phyloP scores from a whole-genome alignment of 2,113 vertebrate species.

The Hymenochirus boettgeri region DNA sequence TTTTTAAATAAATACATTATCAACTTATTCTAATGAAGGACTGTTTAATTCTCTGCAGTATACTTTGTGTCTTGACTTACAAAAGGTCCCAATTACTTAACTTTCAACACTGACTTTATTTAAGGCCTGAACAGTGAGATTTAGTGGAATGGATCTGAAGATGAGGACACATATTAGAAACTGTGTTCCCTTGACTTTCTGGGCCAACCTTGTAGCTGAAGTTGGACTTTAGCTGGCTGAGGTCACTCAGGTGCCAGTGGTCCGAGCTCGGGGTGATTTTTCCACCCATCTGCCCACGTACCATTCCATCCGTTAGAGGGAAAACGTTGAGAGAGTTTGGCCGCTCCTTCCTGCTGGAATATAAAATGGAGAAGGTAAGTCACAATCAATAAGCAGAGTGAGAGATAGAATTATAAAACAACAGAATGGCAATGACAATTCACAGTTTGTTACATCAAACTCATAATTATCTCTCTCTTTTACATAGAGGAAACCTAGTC shows the following conservation, averaged over 20 bases:
- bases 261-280: slow-evolving; percentile 80
- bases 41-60: too few relatives aligned
- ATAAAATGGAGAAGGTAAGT: slow-evolving; percentile 5
- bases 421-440: too few relatives aligned
- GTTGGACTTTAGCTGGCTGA: slow-evolving; percentile 82
- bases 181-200: slow-evolving; percentile 55
- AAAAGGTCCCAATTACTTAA: too few relatives aligned
- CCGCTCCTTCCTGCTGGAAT: slow-evolving; percentile 87
- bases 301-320: slow-evolving; percentile 86
- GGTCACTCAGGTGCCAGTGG: slow-evolving; percentile 91
- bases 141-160: slow-evolving; percentile 17
- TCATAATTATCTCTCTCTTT: too few relatives aligned
- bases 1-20: too few relatives aligned
- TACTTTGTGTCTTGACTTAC: too few relatives aligned
- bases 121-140: not conserved
- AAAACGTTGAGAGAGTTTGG: slow-evolving; percentile 91
- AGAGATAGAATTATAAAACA: not conserved
- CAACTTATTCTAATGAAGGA: too few relatives aligned
- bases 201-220: slow-evolving; percentile 90
- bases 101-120: too few relatives aligned
- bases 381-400: slow-evolving; percentile 14
- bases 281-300: slow-evolving; percentile 92
- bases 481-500: too few relatives aligned
- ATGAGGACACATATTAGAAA: slow-evolving; percentile 25
- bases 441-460: too few relatives aligned